Percentiles rank a stretch among this genome's conserved stretches.
phyloP scores from a whole-genome alignment of 2,888 invertebrate genomes.

The Caradrina clavipalpis region DNA sequence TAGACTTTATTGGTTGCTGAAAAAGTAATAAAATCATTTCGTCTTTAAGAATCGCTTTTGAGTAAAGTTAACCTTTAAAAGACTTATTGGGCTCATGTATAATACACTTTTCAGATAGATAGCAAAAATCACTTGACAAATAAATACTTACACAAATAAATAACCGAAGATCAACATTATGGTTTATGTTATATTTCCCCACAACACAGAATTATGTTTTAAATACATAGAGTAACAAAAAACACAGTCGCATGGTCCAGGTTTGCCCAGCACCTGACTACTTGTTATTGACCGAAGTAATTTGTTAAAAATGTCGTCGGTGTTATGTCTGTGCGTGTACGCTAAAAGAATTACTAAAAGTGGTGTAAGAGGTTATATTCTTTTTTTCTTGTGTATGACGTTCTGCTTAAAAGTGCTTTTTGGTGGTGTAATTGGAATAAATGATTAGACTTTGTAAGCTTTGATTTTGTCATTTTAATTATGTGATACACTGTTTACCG shows the following conservation, averaged over 20 bases:
- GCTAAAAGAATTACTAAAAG: slow-evolving; percentile 8
- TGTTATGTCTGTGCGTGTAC: slow-evolving; percentile 25
- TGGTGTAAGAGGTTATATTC: not conserved
- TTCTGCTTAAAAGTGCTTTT: too few species aligned
- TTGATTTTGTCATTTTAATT: too few species aligned
- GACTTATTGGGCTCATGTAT: not conserved
- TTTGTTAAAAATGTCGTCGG: slow-evolving; percentile 43
- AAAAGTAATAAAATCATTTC: not conserved
- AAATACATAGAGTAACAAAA: slow-evolving; percentile 40
- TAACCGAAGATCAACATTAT: slow-evolving; percentile 47
- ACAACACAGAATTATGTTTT: slow-evolving; percentile 17
- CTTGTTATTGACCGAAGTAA: slow-evolving; percentile 49
- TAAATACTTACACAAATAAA: slow-evolving; percentile 49
- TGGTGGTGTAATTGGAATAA: not conserved
- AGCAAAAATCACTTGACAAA: not conserved
- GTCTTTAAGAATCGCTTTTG: not conserved
- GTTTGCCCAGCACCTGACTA: slow-evolving; percentile 33
- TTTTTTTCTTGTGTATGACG: too few species aligned
- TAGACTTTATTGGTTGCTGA: not conserved
- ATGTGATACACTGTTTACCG: too few species aligned
- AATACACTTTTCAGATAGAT: not conserved
- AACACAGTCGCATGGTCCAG: slow-evolving; percentile 31
- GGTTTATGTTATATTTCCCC: not conserved
- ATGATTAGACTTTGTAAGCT: too few species aligned
- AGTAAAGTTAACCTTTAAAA: not conserved